Base-by-base conservation (phyloP, 1,140 invertebrate species). In the Diuraphis noxia region DNA sequence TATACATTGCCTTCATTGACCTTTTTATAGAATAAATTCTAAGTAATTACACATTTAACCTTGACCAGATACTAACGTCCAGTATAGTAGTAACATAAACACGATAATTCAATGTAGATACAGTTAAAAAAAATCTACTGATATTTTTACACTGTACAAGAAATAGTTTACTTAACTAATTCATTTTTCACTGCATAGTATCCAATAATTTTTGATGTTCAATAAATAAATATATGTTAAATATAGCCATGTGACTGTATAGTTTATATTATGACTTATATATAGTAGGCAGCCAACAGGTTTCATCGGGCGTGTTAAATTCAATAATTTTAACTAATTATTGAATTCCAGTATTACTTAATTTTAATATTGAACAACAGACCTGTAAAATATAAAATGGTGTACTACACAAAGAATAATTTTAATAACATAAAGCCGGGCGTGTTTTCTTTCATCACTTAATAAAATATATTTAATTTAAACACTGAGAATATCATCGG, bases 391-490 rank as follows among this genome's bases (percentile, higher is more conserved):
- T 40, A 87, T 72, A 63, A 63, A 63, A 63, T 30, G 30, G 25
- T 63, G 9, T 72, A 63, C 56, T n/a, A 72, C n/a, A 72, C 17
- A 72, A 10, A 40, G 5, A 21, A 0, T 38, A n/a, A 84, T 34
- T 30, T 30, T 30, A 2, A 19, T 56, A 40, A 30, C 1, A 56
- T 38, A 41, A 38, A 40, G 10, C 21, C n/a, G 34, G 19, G 25
- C 23, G 38, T 88, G 38, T 88, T 52, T 36, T 88, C 63, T 23
- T 63, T 63, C 38, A 25, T 88, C 86, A 40, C 49, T 10, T 9
- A 88, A 88, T n/a, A 56, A 87, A 41, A 85, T 46, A 9, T 43
- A 36, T 86, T 38, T 10, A 84, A 86, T 86, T 86, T 49, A 86
- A 86, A 86, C 25, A 52, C 21, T 49, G 52, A 36, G 23, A 52